Conservation (phyloP, 2,888 invertebrate species). For the Lacanobia oleracea region DNA sequence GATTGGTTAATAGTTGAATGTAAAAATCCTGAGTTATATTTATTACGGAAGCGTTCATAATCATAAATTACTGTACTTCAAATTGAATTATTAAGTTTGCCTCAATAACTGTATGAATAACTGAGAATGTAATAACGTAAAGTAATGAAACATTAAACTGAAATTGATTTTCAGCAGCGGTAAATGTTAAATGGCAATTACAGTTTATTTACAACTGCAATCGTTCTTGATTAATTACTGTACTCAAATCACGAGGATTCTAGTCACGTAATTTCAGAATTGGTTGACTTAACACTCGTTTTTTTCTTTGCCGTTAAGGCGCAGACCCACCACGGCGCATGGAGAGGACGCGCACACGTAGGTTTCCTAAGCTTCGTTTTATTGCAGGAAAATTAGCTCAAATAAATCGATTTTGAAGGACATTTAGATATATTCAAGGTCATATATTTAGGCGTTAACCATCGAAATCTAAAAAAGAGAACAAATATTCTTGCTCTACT, state of each 20-base stretch:
- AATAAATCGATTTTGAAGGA: too few relatives aligned
- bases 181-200: conserved; percentile 26
- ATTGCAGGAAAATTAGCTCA: too few relatives aligned
- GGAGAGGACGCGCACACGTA: too few relatives aligned
- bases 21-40: neutral
- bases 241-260: neutral
- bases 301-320: too few relatives aligned
- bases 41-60: neutral
- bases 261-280: conserved; percentile 8
- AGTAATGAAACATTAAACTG: conserved; percentile 18
- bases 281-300: neutral
- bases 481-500: too few relatives aligned
- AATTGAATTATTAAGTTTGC: conserved; percentile 5
- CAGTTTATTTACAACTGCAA: conserved; percentile 4
- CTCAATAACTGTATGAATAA: neutral
- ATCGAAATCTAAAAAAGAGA: too few relatives aligned
- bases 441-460: too few relatives aligned
- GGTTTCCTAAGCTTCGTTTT: too few relatives aligned
- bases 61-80: neutral
- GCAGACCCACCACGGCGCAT: too few relatives aligned
- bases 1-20: too few relatives aligned
- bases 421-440: too few relatives aligned
- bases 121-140: neutral
- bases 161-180: conserved; percentile 36
- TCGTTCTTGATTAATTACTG: conserved; percentile 24